phyloP scores from a whole-genome alignment of 2,888 invertebrate species.

The Drosophila algonquin region DNA sequence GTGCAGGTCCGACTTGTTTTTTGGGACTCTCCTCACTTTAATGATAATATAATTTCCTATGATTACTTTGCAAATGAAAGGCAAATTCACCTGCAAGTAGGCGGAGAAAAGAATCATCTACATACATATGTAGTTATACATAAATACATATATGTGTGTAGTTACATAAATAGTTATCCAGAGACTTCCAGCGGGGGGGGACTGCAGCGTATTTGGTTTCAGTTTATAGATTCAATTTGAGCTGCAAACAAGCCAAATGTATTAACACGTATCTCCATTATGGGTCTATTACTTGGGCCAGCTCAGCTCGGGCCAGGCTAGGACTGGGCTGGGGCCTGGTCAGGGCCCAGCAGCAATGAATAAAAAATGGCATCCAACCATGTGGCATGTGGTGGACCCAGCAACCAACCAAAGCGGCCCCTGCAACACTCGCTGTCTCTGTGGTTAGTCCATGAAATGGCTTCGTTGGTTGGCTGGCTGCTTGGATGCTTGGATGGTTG shows the following conservation, averaged over 20 bases:
- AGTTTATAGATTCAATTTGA: constrained; percentile 47
- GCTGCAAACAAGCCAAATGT: constrained; percentile 42
- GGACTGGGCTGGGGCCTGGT: constrained; percentile 22
- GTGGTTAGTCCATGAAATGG: constrained; percentile 53
- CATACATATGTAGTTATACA: no score
- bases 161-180: no score
- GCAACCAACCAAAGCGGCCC: constrained; percentile 3
- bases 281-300: constrained; percentile 65
- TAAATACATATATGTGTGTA: no score
- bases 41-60: constrained; percentile 13
- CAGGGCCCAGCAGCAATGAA: constrained; percentile 39
- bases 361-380: constrained; percentile 57
- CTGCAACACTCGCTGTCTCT: constrained; percentile 35
- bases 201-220: constrained; percentile 7
- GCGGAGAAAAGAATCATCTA: no score
- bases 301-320: no score
- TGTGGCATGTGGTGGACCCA: constrained; percentile 21
- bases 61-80: constrained; percentile 1
- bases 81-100: no score
- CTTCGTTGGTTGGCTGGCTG: background rate
- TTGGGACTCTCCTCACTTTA: constrained; percentile 10
- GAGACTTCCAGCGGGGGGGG: background rate
- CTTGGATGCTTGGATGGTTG: constrained; percentile 9
- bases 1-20: background rate
- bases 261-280: constrained; percentile 48